Percentiles rank a stretch among this genome's conserved stretches.
Conservation (phyloP, 1,140 invertebrate species). For the Scylla paramamosain region DNA sequence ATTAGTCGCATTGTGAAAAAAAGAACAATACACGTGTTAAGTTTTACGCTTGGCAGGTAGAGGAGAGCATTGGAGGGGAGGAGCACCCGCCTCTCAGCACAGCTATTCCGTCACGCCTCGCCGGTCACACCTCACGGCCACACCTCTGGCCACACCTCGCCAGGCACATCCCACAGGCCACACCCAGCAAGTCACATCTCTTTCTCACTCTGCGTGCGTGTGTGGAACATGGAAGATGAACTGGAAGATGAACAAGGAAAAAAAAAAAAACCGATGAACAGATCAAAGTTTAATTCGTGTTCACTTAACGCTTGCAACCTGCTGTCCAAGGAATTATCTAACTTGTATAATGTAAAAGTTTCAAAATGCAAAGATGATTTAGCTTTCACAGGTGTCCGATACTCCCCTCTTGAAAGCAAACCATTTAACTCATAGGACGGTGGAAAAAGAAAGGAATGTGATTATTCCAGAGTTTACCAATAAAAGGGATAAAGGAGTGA, state of each 20-base stretch:
- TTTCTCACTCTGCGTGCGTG: neutral
- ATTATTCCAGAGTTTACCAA: too few species aligned
- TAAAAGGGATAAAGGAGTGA: too few species aligned
- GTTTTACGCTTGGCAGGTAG: conserved; percentile 10
- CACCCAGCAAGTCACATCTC: neutral
- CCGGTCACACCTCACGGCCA: neutral
- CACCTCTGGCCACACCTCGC: neutral
- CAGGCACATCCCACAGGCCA: neutral
- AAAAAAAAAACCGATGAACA: too few species aligned
- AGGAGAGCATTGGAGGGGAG: neutral
- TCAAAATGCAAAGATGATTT: too few species aligned
- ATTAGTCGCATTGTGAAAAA: neutral
- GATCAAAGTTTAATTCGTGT: too few species aligned
- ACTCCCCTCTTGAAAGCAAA: too few species aligned
- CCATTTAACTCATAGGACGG: too few species aligned
- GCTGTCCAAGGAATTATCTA: too few species aligned
- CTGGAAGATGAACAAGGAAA: neutral
- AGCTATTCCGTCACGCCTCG: neutral
- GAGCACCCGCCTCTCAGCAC: neutral
- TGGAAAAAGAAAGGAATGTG: too few species aligned
- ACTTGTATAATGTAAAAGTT: too few species aligned
- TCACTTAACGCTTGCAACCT: too few species aligned
- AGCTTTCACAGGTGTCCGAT: too few species aligned
- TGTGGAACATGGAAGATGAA: neutral
- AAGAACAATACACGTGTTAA: conserved; percentile 8